Base-by-base conservation (phyloP, 2,888 invertebrate genomes). In the Ommatoiulus sabulosus region DNA sequence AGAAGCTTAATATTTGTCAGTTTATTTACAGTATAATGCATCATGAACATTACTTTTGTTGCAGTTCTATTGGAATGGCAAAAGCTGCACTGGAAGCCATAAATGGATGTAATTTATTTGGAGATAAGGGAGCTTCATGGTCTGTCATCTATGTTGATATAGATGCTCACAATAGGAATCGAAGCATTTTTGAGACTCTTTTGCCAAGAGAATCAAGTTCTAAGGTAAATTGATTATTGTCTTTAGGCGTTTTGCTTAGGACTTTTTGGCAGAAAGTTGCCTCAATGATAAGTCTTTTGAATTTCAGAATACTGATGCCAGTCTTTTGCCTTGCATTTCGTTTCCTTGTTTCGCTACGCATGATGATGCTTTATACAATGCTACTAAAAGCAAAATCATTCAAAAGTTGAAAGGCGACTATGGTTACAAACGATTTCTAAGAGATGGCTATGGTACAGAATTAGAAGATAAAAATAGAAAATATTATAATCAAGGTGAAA, bases 321-420 rank as follows among this genome's bases (percentile, higher is more conserved):
- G 98, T 0, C 94, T 99, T 44, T 92, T 99, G 84, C 95, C 98
- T 6, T 98, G 99, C 1, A 95, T 99, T 91, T 97, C 98, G 35
- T 99, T 98, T 94, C 99, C 99, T 35, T 98, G 98, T 0, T 99
- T 99, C 94, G 98, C 98, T 0, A 98, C 99, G 0, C 99, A 99
- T 91, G 99, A 99, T 92, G 97, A 97, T 90, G 94, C 95, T 43
- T 93, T 99, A n/a, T 97, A 97, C 89, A 95, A 95, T 89, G 94
- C 96, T 91, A 97, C 99, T 0, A 97, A 99, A 92, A 94, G 95
- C 12, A 98, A 98, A 92, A 95, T 98, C 44, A 93, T 97, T 0
- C 94, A 95, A 46, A 95, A 96, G 90, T 93, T 99, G 88, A 96
- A 96, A 92, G 98, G 99, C 35, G 95, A 95, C 91, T 97, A 97